A percentile compares a stretch with the other conserved stretches of the same genome.
Conservation (phyloP, 2,113 vertebrate species). For the Entelurus aequoreus region DNA sequence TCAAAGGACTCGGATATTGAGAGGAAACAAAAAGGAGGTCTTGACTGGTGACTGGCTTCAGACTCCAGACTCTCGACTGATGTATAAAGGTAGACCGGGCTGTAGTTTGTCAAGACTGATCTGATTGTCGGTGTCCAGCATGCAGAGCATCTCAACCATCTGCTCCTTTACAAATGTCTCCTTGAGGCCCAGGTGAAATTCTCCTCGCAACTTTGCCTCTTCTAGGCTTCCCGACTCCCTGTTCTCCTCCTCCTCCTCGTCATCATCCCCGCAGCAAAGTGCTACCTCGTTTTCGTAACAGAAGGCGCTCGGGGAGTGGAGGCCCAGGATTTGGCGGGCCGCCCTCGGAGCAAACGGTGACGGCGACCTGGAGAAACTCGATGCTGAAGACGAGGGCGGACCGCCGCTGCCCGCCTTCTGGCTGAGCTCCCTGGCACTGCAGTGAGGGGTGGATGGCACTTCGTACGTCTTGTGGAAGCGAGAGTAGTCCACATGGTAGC, state of each 20-base stretch:
- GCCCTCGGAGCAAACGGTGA: conserved; percentile 45
- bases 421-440: conserved; percentile 81
- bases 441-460: conserved; percentile 85
- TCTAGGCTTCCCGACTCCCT: conserved; percentile 34
- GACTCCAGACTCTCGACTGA: conserved; percentile 89
- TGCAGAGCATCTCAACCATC: conserved; percentile 82
- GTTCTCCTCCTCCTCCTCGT: conserved; percentile 67
- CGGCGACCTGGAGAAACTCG: conserved; percentile 49
- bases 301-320: conserved; percentile 88
- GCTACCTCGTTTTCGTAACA: conserved; percentile 94
- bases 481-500: conserved; percentile 92
- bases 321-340: conserved; percentile 63
- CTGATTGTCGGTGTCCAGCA: conserved; percentile 86
- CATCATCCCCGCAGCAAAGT: conserved; percentile 83
- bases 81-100: conserved; percentile 83
- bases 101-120: conserved; percentile 83
- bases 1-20: conserved; percentile 41
- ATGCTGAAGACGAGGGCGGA: conserved; percentile 52
- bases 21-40: conserved; percentile 33
- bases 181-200: conserved; percentile 59
- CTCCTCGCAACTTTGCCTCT: conserved; percentile 38
- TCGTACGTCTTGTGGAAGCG: conserved; percentile 93
- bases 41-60: conserved; percentile 54
- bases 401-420: conserved; percentile 46
- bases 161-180: conserved; percentile 71